Percentiles rank a stretch among this genome's conserved stretches.
These are phyloP conservation scores for Achlya flavicornis DNA, from an alignment of 2,888 invertebrate species.

Conservation along the genomic window DNA sequence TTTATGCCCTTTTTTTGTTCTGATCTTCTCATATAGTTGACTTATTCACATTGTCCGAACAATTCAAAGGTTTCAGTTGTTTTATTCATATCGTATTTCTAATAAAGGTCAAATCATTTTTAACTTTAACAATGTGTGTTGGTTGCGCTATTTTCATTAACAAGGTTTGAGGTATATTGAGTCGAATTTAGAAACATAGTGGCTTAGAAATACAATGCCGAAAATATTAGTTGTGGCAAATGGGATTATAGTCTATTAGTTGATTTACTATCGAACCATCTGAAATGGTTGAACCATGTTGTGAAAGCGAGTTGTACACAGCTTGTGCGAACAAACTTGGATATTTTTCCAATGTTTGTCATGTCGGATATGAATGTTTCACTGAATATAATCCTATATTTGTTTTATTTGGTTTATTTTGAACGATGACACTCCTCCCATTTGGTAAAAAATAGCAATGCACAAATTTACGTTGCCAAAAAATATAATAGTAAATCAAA, in stretches of 20 bases:
- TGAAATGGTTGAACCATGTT: constrained; percentile 41
- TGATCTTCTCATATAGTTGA: constrained; percentile 31
- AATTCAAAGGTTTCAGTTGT: not conserved
- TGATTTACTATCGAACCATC: constrained; percentile 53
- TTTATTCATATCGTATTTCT: constrained; percentile 14
- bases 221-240: constrained; percentile 61
- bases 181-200: constrained; percentile 68
- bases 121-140: constrained; percentile 66
- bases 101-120: constrained; percentile 33
- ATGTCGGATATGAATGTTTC: constrained; percentile 67
- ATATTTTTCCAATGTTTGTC: constrained; percentile 64
- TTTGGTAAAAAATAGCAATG: constrained; percentile 11
- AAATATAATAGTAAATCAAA: not conserved
- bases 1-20: constrained; percentile 57
- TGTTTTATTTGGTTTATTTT: constrained; percentile 81
- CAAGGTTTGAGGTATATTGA: constrained; percentile 73
- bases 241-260: constrained; percentile 74
- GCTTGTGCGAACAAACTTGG: constrained; percentile 68
- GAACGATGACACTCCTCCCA: constrained; percentile 37
- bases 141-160: constrained; percentile 73
- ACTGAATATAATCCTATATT: constrained; percentile 84
- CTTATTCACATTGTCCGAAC: constrained; percentile 33
- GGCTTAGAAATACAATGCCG: constrained; percentile 67
- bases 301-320: constrained; percentile 54
- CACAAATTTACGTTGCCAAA: not conserved